Evolutionary conservation across 2,888 invertebrate species (phyloP).

Genomic region (Poecilus cupreus): DNA sequence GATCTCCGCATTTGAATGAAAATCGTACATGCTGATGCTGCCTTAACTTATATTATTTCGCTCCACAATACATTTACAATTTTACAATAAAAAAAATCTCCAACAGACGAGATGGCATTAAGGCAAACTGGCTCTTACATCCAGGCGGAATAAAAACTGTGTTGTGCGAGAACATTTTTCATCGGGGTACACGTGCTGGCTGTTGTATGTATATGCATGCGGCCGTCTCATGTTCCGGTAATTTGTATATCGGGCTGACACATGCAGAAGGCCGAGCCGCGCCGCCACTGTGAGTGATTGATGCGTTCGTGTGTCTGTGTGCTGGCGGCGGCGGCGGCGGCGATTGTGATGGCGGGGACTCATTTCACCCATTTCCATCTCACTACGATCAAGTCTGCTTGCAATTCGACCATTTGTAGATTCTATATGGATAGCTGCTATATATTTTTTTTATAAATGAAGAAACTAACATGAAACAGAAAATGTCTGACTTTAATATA

Average conservation of each 20-base stretch:
- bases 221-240: constrained; percentile 55
- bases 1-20: not conserved
- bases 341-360: too few relatives aligned
- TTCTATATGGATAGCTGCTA: too few relatives aligned
- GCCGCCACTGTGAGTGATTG: constrained; percentile 48
- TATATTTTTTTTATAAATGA: too few relatives aligned
- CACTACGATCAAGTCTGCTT: too few relatives aligned
- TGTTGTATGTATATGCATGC: constrained; percentile 40
- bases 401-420: not conserved
- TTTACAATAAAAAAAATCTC: not conserved
- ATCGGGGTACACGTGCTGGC: constrained; percentile 15
- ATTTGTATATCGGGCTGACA: constrained; percentile 54
- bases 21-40: not conserved
- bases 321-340: not conserved
- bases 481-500: too few relatives aligned
- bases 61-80: constrained; percentile 18
- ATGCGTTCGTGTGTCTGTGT: not conserved
- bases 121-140: constrained; percentile 4
- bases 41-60: constrained; percentile 28
- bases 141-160: not conserved
- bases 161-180: constrained; percentile 20
- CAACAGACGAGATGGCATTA: not conserved
- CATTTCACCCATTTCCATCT: too few relatives aligned
- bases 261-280: constrained; percentile 38
- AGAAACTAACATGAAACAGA: too few relatives aligned